phyloP scores from a whole-genome alignment of 2,888 invertebrate species.

The Tenthredo livida region DNA sequence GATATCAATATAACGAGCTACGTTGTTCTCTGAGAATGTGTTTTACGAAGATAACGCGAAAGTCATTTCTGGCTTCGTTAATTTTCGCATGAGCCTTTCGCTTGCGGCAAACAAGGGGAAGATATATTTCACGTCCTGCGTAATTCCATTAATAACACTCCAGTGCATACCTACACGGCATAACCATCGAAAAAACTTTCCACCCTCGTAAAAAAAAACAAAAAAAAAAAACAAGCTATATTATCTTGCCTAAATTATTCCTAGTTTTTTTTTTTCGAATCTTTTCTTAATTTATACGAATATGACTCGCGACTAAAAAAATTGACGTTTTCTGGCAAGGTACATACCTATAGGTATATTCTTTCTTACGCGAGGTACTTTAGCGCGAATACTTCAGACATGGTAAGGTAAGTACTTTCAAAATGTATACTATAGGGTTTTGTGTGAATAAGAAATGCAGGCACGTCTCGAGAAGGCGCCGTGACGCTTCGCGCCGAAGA shows the following conservation, averaged over 20 bases:
- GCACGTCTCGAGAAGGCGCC: not conserved
- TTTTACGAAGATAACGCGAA: slow-evolving; percentile 20
- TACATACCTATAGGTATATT: no score
- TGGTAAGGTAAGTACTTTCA: not conserved
- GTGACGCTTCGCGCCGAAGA: not conserved
- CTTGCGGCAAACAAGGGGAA: slow-evolving; percentile 19
- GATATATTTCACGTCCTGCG: slow-evolving; percentile 38
- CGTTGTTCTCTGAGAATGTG: not conserved
- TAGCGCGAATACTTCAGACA: not conserved
- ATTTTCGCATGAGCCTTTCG: not conserved
- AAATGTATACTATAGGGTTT: not conserved
- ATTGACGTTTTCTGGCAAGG: not conserved
- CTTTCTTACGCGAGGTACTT: not conserved
- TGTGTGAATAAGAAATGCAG: not conserved
- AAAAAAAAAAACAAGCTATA: not conserved
- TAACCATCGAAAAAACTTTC: not conserved
- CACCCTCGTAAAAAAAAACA: not conserved
- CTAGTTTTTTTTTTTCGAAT: not conserved
- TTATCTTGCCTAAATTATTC: not conserved
- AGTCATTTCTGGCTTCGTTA: slow-evolving; percentile 37
- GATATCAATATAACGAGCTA: not conserved
- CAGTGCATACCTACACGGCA: slow-evolving; percentile 7
- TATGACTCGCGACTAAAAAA: not conserved
- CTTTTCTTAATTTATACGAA: not conserved
- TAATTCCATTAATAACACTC: slow-evolving; percentile 42